These are phyloP conservation scores for Casuarius casuarius DNA, from an alignment of 2,113 vertebrate species.

Conservation along the genomic window DNA sequence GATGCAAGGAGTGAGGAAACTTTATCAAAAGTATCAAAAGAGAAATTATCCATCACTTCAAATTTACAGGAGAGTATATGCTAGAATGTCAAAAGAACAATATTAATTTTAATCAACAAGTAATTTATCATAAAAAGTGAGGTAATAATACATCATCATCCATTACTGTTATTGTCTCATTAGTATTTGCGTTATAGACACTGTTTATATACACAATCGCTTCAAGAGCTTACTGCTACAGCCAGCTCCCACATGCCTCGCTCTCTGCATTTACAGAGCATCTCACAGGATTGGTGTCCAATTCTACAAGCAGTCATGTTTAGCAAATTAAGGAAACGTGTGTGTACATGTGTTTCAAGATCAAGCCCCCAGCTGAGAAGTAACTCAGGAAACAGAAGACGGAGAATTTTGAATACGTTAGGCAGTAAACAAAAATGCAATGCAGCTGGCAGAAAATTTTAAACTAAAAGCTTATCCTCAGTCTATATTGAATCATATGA, in stretches of 20 bases:
- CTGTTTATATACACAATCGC: background rate
- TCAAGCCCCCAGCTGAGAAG: background rate
- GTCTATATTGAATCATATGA: background rate
- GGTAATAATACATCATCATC: background rate
- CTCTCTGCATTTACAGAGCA: slow-evolving; percentile 19
- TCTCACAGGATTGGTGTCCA: background rate
- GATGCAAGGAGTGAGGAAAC: slow-evolving; percentile 11
- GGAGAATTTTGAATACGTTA: background rate
- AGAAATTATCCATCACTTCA: background rate
- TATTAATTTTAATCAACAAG: background rate
- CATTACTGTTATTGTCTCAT: background rate
- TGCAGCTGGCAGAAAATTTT: background rate
- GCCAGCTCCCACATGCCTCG: slow-evolving; percentile 14
- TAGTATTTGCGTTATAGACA: slow-evolving; percentile 15
- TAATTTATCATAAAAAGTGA: background rate
- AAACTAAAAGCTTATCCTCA: background rate
- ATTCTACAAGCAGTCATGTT: background rate
- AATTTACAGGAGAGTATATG: background rate
- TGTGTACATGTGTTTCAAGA: background rate
- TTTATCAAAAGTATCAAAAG: background rate
- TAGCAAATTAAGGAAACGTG: slow-evolving; percentile 19
- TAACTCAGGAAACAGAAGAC: background rate
- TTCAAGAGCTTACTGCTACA: background rate
- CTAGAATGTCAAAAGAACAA: slow-evolving; percentile 12
- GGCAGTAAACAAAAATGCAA: background rate